Evolutionary conservation across 2,888 invertebrate genomes (phyloP), one percentile per base, ranked within the genome.

Genomic region (Alsophila aescularia): DNA sequence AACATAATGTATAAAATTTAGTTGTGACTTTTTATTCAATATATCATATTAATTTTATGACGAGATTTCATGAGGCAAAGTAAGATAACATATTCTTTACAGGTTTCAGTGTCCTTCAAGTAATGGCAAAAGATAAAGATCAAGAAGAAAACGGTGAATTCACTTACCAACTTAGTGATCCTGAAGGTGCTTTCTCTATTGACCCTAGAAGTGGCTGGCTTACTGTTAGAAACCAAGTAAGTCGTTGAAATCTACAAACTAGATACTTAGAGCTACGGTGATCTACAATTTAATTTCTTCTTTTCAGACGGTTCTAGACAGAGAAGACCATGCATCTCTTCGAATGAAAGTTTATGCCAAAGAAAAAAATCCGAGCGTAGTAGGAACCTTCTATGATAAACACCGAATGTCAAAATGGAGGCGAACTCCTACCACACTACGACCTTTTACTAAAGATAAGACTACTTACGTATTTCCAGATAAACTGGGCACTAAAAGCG

Each of bases 81-180:
- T 6, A 9, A 29, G 10, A n/a, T n/a, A 29, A 29, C 27, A 7
- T n/a, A n/a, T 10, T 21, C 50, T 24, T 10, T 52, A 18, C 48
- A 92, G 92, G 92, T 44, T 92, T 92, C 61, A 92, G 92, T 61
- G 92, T 92, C 1, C 69, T 92, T 2, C 92, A 92, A 85, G 95
- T 97, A 8, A 93, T 96, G 73, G 97, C 97, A 0, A 90, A 93
- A 0, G 97, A 97, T 74, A 94, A 93, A 44, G 97, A 97, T 77
- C 96, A 96, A 87, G 97, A 95, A 0, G 96, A 96, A 60, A 97
- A 98, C 75, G 95, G 95, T 0, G 96, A 96, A 71, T 98, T 98
- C 70, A 93, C 93, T 0, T 98, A 96, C 79, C 94, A 95, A 67
- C 88, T 97, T 2, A 94, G 93, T 31, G 96, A 96, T 69, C 93